These are phyloP conservation scores for Oriolus oriolus DNA, from an alignment of 2,113 vertebrate genomes.

Conservation along the genomic window DNA sequence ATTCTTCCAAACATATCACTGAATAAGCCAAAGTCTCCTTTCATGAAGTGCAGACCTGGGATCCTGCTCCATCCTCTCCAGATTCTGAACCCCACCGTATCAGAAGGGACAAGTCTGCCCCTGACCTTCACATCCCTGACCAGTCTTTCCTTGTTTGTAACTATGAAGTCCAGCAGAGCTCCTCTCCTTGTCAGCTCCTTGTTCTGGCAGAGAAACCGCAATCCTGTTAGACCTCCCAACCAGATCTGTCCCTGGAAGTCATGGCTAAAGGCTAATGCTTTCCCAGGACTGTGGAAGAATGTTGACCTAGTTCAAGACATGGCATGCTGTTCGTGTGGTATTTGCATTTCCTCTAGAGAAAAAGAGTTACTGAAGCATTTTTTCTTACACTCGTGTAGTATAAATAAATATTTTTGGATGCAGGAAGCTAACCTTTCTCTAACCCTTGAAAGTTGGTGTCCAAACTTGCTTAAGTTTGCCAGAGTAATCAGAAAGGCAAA, in stretches of 20 bases:
- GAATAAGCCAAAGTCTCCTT: not conserved
- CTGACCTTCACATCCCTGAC: not conserved
- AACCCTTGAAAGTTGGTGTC: not conserved
- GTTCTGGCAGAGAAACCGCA: not conserved
- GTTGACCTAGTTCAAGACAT: not conserved
- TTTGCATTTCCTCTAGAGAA: not conserved
- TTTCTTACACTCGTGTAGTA: not conserved
- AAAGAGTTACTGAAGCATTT: not conserved
- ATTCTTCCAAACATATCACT: not conserved
- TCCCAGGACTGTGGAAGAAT: not conserved
- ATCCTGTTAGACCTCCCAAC: not conserved
- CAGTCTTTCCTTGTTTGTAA: not conserved
- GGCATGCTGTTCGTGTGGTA: not conserved
- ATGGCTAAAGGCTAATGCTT: not conserved
- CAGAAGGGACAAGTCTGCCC: not conserved
- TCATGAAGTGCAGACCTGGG: not conserved
- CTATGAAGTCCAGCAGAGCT: not conserved
- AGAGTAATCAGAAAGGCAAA: constrained; percentile 25
- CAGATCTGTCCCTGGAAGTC: not conserved
- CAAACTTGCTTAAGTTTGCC: not conserved
- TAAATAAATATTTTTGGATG: not conserved
- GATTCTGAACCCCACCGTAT: not conserved
- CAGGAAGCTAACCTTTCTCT: not conserved
- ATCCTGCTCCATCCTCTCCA: not conserved
- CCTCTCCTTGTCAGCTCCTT: not conserved